Conservation (phyloP, 2,888 invertebrate species). For the Ectobius pallidus region DNA sequence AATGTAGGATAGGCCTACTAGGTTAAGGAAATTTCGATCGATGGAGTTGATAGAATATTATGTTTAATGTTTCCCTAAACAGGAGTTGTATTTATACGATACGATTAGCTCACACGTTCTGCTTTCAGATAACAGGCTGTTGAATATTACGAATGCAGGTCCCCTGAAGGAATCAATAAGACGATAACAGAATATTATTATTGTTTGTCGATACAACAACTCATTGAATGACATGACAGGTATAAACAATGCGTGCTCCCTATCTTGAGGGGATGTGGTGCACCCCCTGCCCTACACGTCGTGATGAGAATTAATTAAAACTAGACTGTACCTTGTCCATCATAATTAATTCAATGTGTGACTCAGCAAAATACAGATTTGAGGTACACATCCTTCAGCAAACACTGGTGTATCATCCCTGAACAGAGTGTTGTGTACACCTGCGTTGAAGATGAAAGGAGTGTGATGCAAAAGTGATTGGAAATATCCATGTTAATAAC, state of each 20-base stretch:
- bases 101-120: not conserved
- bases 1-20: too few species aligned
- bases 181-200: constrained; percentile 11
- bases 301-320: constrained; percentile 42
- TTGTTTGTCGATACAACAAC: constrained; percentile 22
- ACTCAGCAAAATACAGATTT: constrained; percentile 37
- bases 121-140: too few species aligned
- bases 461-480: too few species aligned
- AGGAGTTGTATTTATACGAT: not conserved
- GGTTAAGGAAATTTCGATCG: too few species aligned
- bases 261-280: constrained; percentile 35
- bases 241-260: constrained; percentile 40
- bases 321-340: constrained; percentile 38
- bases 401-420: not conserved
- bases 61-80: too few species aligned
- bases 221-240: constrained; percentile 20
- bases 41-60: not conserved
- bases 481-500: too few species aligned
- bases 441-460: too few species aligned
- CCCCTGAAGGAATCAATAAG: constrained; percentile 16
- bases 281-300: constrained; percentile 18
- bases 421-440: too few species aligned
- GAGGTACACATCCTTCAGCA: constrained; percentile 24
- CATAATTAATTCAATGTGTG: constrained; percentile 40
- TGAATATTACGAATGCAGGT: not conserved